Percentiles rank a stretch among this genome's conserved stretches.
phyloP scores from a whole-genome alignment of 2,797 vertebrate species.

The Pipistrellus kuhlii region DNA sequence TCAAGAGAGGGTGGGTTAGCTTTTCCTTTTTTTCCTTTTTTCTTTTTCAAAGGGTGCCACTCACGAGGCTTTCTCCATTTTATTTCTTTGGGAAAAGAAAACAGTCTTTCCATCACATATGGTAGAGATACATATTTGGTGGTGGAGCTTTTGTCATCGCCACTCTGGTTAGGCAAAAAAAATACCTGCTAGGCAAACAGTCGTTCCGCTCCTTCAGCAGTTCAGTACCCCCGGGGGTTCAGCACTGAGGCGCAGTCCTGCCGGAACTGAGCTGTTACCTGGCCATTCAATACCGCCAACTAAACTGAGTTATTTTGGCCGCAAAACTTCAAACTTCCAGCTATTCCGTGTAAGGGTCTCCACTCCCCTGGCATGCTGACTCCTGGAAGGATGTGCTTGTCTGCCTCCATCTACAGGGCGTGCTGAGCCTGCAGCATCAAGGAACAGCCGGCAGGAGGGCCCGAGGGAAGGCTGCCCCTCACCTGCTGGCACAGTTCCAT shows the following conservation, averaged over 20 bases:
- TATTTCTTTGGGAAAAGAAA: slow-evolving; percentile 86
- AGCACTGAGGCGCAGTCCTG: not conserved
- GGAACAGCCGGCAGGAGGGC: not conserved
- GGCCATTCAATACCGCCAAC: not conserved
- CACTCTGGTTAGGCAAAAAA: not conserved
- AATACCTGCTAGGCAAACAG: not conserved
- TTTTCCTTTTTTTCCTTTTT: no score
- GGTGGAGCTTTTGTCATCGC: not conserved
- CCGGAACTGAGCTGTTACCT: not conserved
- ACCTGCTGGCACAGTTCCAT: not conserved
- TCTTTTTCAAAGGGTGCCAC: slow-evolving; percentile 47
- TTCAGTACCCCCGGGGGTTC: not conserved
- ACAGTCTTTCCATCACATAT: slow-evolving; percentile 86
- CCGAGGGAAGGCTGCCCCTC: rapidly evolving
- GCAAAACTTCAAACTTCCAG: slow-evolving; percentile 16
- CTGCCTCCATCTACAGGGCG: not conserved
- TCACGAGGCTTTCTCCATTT: slow-evolving; percentile 85
- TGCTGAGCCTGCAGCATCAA: not conserved
- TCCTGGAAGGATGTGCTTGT: slow-evolving; percentile 14
- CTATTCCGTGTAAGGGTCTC: not conserved
- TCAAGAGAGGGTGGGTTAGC: slow-evolving; percentile 5
- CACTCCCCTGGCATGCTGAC: not conserved
- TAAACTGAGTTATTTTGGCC: not conserved
- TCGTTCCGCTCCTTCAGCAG: not conserved
- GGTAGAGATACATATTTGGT: slow-evolving; percentile 79